phyloP scores from a whole-genome alignment of 2,113 vertebrate genomes.

The Microcebus murinus region DNA sequence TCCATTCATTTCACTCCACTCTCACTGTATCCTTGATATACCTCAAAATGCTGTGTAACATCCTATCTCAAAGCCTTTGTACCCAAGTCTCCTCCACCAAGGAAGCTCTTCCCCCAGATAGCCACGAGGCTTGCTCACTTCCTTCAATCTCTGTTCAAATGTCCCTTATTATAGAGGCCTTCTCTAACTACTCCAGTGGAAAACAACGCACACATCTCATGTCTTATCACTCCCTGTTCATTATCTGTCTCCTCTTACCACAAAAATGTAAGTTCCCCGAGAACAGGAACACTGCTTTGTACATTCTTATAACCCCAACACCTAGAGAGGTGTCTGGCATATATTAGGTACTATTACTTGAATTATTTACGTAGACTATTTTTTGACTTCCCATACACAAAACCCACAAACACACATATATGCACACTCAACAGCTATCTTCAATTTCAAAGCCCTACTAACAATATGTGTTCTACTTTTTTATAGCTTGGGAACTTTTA shows the following conservation, averaged over 20 bases:
- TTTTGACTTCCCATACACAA: slow-evolving; percentile 37
- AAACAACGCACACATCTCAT: not conserved
- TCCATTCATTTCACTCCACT: not conserved
- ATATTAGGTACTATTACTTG: not conserved
- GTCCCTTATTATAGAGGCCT: not conserved
- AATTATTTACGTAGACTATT: slow-evolving; percentile 12
- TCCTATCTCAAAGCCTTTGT: not conserved
- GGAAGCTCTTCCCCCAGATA: not conserved
- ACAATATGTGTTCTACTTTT: not conserved
- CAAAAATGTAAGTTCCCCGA: not conserved
- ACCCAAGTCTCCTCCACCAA: not conserved
- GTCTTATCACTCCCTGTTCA: not conserved
- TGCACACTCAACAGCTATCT: not conserved
- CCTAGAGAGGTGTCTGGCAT: not conserved
- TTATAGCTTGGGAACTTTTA: slow-evolving; percentile 32
- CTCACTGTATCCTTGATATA: not conserved
- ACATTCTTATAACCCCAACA: not conserved
- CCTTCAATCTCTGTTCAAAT: slow-evolving; percentile 9
- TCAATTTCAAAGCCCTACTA: slow-evolving; percentile 28
- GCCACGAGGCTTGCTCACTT: not conserved
- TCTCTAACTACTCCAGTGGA: not conserved
- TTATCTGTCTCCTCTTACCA: not conserved
- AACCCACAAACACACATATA: not conserved
- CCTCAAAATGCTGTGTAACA: not conserved
- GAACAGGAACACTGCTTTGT: not conserved